These are phyloP conservation scores for Rambutsinella grinnellia DNA, from an alignment of 2,888 invertebrate species.

Conservation along the genomic window DNA sequence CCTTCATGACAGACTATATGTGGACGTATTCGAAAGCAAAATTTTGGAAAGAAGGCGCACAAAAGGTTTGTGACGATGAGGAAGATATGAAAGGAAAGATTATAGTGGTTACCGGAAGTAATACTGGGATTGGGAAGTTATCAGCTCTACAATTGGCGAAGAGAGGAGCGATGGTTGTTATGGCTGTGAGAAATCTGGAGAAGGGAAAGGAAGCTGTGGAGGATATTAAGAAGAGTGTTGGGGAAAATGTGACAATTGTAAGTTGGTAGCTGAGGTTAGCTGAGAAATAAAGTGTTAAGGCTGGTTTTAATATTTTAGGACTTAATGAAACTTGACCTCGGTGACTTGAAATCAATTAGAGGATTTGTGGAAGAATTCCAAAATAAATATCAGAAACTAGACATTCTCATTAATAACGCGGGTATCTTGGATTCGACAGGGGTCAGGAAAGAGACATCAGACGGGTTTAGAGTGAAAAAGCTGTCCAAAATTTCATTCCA, in stretches of 20 bases:
- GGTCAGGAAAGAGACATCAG: constrained; percentile 60
- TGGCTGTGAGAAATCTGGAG: constrained; percentile 41
- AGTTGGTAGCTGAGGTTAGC: background rate
- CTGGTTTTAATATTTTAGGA: constrained; percentile 55
- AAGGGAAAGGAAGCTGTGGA: constrained; percentile 19
- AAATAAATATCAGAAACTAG: constrained; percentile 66
- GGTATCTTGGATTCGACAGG: constrained; percentile 67
- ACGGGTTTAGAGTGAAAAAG: too few species aligned
- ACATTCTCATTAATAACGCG: constrained; percentile 70
- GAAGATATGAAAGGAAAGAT: constrained; percentile 13
- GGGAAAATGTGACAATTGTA: background rate
- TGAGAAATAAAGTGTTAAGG: background rate
- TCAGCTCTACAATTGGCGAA: constrained; percentile 41
- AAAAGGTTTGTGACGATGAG: constrained; percentile 4
- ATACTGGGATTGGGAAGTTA: constrained; percentile 49
- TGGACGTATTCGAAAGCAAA: too few species aligned
- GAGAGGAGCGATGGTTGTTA: constrained; percentile 33
- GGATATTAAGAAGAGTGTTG: constrained; percentile 23
- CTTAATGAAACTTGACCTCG: constrained; percentile 69
- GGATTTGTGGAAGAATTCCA: constrained; percentile 68
- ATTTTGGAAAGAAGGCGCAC: constrained; percentile 3
- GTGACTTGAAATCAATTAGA: constrained; percentile 68
- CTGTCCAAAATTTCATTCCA: too few species aligned
- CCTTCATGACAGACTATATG: too few species aligned
- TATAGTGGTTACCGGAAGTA: constrained; percentile 41